Conservation (phyloP, 1,140 invertebrate species). For the Plodia interpunctella region DNA sequence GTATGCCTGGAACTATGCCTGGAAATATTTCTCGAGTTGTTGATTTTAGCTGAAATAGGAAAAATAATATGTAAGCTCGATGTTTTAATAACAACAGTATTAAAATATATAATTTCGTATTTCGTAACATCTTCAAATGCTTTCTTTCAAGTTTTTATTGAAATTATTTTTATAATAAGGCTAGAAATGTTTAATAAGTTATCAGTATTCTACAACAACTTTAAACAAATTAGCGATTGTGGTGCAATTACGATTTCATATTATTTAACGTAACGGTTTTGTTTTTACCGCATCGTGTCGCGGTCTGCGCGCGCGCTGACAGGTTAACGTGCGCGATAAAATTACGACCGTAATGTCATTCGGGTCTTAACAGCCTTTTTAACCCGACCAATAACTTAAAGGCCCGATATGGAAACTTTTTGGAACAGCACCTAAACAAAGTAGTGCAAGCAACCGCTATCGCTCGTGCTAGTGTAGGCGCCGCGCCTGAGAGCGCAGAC, state of each 20-base stretch:
- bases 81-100: too few relatives aligned
- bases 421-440: slow-evolving; percentile 34
- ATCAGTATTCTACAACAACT: too few relatives aligned
- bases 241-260: background rate
- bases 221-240: too few relatives aligned
- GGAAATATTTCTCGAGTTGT: too few relatives aligned
- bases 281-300: slow-evolving; percentile 7
- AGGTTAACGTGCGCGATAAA: slow-evolving; percentile 52
- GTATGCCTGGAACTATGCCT: too few relatives aligned
- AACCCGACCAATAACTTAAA: slow-evolving; percentile 41
- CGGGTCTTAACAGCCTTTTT: slow-evolving; percentile 47
- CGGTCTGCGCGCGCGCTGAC: slow-evolving; percentile 27
- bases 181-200: too few relatives aligned
- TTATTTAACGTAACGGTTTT: background rate
- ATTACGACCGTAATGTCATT: slow-evolving; percentile 43
- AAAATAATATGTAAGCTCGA: too few relatives aligned
- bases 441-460: slow-evolving; percentile 29
- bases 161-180: too few relatives aligned
- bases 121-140: too few relatives aligned
- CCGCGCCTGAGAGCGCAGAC: slow-evolving; percentile 36
- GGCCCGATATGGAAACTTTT: slow-evolving; percentile 36
- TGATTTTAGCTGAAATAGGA: too few relatives aligned
- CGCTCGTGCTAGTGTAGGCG: slow-evolving; percentile 28
- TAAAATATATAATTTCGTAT: too few relatives aligned
- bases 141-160: too few relatives aligned